Percentiles rank a stretch among this genome's conserved stretches.
Evolutionary conservation across 2,113 vertebrate genomes (phyloP).

Genomic region (Anguilla rostrata): DNA sequence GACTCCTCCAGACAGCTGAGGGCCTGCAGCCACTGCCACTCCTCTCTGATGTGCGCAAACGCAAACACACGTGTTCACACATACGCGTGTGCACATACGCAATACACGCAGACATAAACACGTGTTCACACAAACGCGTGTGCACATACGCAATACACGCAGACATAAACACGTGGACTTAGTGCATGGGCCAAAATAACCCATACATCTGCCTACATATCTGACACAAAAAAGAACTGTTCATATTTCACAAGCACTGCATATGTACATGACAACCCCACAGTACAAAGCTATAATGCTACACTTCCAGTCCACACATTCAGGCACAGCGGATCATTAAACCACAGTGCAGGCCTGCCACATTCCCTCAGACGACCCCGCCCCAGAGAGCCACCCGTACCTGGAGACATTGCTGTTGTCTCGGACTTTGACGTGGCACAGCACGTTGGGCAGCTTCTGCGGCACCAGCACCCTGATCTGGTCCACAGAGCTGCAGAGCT

Average conservation of each 20-base stretch:
- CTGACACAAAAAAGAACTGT: not conserved
- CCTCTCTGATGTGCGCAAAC: constrained; percentile 68
- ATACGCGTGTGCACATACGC: not conserved
- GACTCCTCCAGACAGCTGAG: constrained; percentile 72
- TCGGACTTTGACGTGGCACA: constrained; percentile 85
- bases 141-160: constrained; percentile 8
- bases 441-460: constrained; percentile 82
- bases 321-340: not conserved
- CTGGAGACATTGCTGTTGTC: constrained; percentile 86
- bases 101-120: constrained; percentile 25
- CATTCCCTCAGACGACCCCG: not conserved
- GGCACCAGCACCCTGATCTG: constrained; percentile 87
- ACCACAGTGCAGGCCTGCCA: not conserved
- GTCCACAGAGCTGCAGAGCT: constrained; percentile 87
- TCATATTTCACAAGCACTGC: not conserved
- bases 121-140: not conserved
- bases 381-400: constrained; percentile 50
- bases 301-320: not conserved
- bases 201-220: not conserved
- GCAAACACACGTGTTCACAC: not conserved
- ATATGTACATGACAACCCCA: not conserved
- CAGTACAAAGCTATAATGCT: not conserved
- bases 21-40: constrained; percentile 88
- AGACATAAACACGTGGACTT: not conserved
- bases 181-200: not conserved